A percentile compares a stretch with the other conserved stretches of the same genome.
phyloP scores from a whole-genome alignment of 2,113 vertebrate genomes.

The Coregonus clupeaformis region DNA sequence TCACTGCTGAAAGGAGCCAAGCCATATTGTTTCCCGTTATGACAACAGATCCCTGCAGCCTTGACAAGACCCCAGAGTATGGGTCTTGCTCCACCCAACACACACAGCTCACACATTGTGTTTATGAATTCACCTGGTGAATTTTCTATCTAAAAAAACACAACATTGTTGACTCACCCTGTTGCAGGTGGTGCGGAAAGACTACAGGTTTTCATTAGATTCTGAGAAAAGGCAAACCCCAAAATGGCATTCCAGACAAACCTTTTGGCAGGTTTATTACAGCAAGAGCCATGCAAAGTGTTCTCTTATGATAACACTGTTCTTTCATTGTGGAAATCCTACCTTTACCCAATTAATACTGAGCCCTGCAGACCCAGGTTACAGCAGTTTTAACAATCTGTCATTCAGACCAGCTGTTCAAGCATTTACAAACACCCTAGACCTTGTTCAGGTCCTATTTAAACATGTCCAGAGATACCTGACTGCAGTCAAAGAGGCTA shows the following conservation, averaged over 20 bases:
- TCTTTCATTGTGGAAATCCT: background rate
- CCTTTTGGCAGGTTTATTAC: background rate
- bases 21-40: constrained; percentile 49
- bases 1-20: constrained; percentile 44
- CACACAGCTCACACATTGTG: background rate
- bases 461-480: background rate
- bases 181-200: background rate
- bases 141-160: background rate
- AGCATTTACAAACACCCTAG: background rate
- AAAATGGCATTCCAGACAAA: background rate
- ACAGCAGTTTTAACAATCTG: background rate
- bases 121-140: background rate
- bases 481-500: background rate
- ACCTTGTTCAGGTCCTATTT: background rate
- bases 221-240: background rate
- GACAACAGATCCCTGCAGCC: constrained; percentile 21
- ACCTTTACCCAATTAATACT: background rate
- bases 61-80: background rate
- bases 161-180: background rate
- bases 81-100: background rate
- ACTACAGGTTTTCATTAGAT: background rate
- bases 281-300: background rate
- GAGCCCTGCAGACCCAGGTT: background rate
- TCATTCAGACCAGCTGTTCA: constrained; percentile 24
- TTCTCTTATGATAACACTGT: background rate